These are phyloP conservation scores for Neomorphus geoffroyi DNA, from an alignment of 2,797 vertebrate genomes.

Conservation along the genomic window DNA sequence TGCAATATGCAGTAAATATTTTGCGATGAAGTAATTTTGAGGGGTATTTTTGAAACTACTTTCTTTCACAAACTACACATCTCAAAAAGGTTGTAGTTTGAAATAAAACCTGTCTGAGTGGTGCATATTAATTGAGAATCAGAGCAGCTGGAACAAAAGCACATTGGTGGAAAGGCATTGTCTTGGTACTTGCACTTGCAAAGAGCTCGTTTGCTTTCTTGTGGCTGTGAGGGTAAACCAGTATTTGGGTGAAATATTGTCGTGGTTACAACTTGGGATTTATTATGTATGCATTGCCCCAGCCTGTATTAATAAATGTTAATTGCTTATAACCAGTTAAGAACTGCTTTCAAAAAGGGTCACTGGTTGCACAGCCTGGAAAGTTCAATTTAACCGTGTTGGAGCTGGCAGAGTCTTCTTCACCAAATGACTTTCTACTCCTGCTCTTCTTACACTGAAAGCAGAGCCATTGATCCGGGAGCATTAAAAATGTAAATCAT, in stretches of 20 bases:
- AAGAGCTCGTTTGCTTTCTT: neutral
- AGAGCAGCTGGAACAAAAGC: constrained; percentile 18
- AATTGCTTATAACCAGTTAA: neutral
- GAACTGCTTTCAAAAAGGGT: neutral
- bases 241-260: neutral
- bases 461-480: neutral
- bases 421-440: neutral
- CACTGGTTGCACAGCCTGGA: neutral
- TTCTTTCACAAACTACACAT: neutral
- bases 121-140: neutral
- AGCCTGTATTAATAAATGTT: neutral
- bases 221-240: neutral
- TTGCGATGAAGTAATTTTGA: neutral
- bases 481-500: neutral
- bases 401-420: neutral
- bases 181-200: neutral
- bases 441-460: neutral
- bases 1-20: neutral
- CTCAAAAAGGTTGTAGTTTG: neutral
- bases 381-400: neutral
- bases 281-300: neutral
- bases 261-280: neutral
- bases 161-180: neutral
- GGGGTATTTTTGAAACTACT: neutral
- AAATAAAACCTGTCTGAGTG: neutral